Conservation (phyloP, 2,797 vertebrate species). For the Kryptolebias ocellatus region DNA sequence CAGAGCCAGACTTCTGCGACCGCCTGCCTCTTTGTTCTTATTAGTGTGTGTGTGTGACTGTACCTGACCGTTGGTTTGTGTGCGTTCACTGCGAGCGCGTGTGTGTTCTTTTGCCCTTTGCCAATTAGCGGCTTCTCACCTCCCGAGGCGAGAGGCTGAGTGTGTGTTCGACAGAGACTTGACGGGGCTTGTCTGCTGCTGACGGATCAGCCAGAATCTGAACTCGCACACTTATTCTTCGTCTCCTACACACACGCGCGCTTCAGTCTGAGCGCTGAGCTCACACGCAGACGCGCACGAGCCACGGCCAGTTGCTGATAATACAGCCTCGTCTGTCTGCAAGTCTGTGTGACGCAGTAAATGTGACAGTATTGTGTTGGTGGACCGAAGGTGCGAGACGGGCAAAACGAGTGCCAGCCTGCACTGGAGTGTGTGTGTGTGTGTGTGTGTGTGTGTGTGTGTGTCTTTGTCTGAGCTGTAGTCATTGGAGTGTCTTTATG, state of each 20-base stretch:
- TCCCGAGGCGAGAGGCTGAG: conserved; percentile 63
- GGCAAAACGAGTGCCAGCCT: conserved; percentile 64
- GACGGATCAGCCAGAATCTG: conserved; percentile 71
- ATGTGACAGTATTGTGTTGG: conserved; percentile 70
- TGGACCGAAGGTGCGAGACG: conserved; percentile 67
- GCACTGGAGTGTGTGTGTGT: conserved; percentile 43
- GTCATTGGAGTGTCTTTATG: conserved; percentile 25
- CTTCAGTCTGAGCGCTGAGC: conserved; percentile 17
- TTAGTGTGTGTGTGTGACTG: conserved; percentile 6
- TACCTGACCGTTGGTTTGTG: conserved; percentile 33
- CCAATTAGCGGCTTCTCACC: conserved; percentile 79
- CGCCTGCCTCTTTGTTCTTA: conserved; percentile 49
- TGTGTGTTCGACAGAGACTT: conserved; percentile 63
- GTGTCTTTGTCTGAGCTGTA: not conserved
- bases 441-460: conserved; percentile 35
- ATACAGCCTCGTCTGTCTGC: conserved; percentile 62
- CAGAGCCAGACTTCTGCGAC: conserved; percentile 58
- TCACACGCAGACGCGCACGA: conserved; percentile 15
- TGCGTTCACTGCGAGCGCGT: conserved; percentile 6
- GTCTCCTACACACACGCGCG: conserved; percentile 19
- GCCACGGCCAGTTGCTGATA: conserved; percentile 63
- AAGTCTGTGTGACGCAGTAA: conserved; percentile 58
- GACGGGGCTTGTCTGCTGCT: conserved; percentile 66
- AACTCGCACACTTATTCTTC: conserved; percentile 46
- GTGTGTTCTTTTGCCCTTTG: conserved; percentile 58